phyloP scores from a whole-genome alignment of 2,888 invertebrate species.

The Choristoneura rosaceana region DNA sequence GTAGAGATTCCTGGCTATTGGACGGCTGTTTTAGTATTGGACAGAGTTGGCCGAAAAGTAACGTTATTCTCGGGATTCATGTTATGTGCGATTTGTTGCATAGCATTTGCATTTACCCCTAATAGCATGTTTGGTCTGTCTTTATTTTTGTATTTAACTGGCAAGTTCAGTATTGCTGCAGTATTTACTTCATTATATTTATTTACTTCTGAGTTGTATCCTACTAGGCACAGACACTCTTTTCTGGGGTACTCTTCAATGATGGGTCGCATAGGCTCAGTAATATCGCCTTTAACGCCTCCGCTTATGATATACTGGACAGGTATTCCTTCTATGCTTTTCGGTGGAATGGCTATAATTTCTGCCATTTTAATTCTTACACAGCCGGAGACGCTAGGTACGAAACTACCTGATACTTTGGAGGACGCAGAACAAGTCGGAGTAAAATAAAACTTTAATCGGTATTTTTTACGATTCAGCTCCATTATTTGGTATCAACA shows the following conservation, averaged over 20 bases:
- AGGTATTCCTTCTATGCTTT: conserved; percentile 75
- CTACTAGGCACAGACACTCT: conserved; percentile 88
- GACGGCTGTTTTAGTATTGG: conserved; percentile 86
- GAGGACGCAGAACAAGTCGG: conserved; percentile 77
- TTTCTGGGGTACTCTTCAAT: conserved; percentile 89
- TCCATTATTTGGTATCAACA: too few relatives aligned
- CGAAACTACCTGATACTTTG: conserved; percentile 75
- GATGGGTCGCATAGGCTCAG: conserved; percentile 89
- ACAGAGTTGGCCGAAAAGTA: conserved; percentile 84
- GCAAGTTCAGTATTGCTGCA: conserved; percentile 87
- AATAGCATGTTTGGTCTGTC: conserved; percentile 61
- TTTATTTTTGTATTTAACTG: conserved; percentile 82
- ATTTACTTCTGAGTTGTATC: conserved; percentile 90
- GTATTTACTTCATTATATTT: conserved; percentile 88
- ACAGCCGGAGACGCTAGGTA: conserved; percentile 75
- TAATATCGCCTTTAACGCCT: conserved; percentile 89
- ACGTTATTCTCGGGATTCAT: conserved; percentile 71
- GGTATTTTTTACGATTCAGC: too few relatives aligned
- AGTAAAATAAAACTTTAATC: not conserved
- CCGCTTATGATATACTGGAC: conserved; percentile 84
- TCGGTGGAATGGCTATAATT: conserved; percentile 69
- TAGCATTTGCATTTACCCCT: conserved; percentile 82
- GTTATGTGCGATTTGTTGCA: conserved; percentile 80
- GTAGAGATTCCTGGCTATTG: conserved; percentile 91
- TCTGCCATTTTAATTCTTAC: conserved; percentile 70